Base-by-base conservation (phyloP, 2,888 invertebrate genomes). In the Phymatocera aterrima region DNA sequence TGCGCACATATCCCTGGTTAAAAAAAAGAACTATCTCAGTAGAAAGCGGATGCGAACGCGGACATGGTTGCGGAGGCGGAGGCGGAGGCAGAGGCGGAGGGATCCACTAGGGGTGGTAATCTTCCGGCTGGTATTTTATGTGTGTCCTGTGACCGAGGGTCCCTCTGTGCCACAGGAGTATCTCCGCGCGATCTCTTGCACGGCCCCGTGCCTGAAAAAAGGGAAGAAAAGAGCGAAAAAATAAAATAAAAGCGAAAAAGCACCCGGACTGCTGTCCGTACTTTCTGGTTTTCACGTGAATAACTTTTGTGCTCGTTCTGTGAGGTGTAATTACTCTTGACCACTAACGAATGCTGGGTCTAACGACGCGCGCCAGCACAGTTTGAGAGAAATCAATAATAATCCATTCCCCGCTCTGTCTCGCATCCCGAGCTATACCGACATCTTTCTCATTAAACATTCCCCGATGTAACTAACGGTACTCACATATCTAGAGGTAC, bases 91-190 rank as follows among this genome's bases (percentile, higher is more conserved):
- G 77, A 57, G 75, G 77, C 64, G 37, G 79, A 77, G 84, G 85
- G 85, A 83, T 64, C 70, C 48, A 77, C 78, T 85, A 84, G 85
- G 85, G 86, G 84, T 85, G 85, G 88, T 88, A 88, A 88, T 88
- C 88, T 88, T 88, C 88, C 88, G 88, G 86, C 85, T 88, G 88
- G 88, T 88, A 88, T 87, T 88, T 88, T 87, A 88, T 88, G 88
- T 85, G 84, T 85, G 84, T 86, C 85, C 87, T 84, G 82, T 82
- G 83, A 85, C 83, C 83, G 84, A 84, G 86, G 81, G 81, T 83
- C 84, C 83, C 78, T 79, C 74, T 75, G 40, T 78, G 68, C 61
- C 57, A 46, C 78, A 40, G 31, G 68, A 78, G 64, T 79, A 75
- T 75, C 51, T 78, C 72, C 78, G n/a, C 82, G 79, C 80, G 78